These are phyloP conservation scores for Ascidia mentula DNA, from an alignment of 23 tunicate genomes.

Conservation along the genomic window DNA sequence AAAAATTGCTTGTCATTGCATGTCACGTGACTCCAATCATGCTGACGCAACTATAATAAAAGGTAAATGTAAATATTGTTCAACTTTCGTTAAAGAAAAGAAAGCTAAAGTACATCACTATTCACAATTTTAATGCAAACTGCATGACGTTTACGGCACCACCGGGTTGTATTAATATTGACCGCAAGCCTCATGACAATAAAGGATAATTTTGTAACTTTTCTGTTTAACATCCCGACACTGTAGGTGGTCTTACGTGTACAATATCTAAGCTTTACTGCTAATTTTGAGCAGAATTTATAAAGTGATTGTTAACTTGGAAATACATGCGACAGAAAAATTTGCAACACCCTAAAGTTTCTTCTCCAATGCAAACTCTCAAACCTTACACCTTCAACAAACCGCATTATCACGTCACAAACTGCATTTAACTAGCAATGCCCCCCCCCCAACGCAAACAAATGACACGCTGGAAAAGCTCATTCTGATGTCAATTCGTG, in stretches of 20 bases:
- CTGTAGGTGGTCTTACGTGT: not conserved
- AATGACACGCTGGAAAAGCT: not conserved
- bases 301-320: not conserved
- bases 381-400: no score
- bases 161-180: not conserved
- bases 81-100: no score
- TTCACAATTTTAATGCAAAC: not conserved
- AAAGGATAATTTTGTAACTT: not conserved
- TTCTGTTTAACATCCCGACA: not conserved
- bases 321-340: not conserved
- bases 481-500: not conserved
- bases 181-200: not conserved
- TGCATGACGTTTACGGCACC: not conserved
- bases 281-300: not conserved
- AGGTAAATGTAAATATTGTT: no score
- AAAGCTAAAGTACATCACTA: not conserved
- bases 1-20: no score
- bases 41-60: no score
- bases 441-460: not conserved
- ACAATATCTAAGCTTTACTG: not conserved
- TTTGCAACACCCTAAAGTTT: not conserved
- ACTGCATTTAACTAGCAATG: not conserved
- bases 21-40: no score
- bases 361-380: no score
- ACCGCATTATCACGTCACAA: not conserved